phyloP scores from a whole-genome alignment of 2,888 invertebrate genomes.

The Cephus runcator region DNA sequence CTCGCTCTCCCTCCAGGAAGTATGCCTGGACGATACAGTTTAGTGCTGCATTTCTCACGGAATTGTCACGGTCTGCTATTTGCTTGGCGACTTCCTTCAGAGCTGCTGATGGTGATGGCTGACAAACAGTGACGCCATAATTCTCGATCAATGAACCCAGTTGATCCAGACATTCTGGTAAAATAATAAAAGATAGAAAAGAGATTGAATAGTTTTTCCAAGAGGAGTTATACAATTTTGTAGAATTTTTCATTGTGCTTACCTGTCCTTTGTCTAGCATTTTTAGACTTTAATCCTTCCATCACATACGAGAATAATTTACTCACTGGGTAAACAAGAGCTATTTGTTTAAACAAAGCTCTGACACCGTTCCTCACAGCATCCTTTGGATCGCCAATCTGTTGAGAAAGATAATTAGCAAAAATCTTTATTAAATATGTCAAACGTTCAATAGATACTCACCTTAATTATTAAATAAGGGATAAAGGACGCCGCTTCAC shows the following conservation, averaged over 20 bases:
- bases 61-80: conserved; percentile 95
- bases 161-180: conserved; percentile 89
- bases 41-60: conserved; percentile 94
- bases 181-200: conserved; percentile 1
- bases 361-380: conserved; percentile 91
- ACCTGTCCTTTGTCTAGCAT: conserved; percentile 93
- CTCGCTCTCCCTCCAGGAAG: conserved; percentile 88
- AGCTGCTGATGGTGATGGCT: conserved; percentile 81
- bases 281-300: conserved; percentile 97
- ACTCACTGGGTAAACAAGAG: conserved; percentile 86
- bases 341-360: conserved; percentile 84
- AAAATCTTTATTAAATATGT: conserved; percentile 11
- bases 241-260: conserved; percentile 29
- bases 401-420: background rate
- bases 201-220: background rate
- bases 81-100: conserved; percentile 92
- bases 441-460: conserved; percentile 32
- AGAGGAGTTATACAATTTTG: background rate
- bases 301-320: conserved; percentile 91
- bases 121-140: conserved; percentile 86
- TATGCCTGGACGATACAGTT: conserved; percentile 94
- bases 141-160: conserved; percentile 86
- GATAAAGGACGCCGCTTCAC: conserved; percentile 92
- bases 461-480: conserved; percentile 95
- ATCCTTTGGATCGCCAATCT: conserved; percentile 97